phyloP scores from a whole-genome alignment of 2,113 vertebrate species.

The Eleginops maclovinus region DNA sequence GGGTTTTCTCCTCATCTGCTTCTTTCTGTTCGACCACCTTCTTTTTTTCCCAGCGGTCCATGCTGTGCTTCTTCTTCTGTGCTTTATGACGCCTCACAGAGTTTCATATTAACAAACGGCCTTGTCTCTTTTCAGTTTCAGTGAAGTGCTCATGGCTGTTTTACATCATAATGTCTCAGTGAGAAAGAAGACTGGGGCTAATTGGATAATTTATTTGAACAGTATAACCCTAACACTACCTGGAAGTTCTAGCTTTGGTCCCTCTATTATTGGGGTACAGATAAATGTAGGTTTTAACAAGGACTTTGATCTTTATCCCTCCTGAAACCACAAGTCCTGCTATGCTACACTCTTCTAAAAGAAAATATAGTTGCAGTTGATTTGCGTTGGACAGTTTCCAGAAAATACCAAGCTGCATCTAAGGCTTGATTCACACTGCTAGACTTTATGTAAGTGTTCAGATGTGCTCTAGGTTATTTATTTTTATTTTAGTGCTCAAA shows the following conservation, averaged over 20 bases:
- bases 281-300: constrained; percentile 38
- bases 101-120: constrained; percentile 53
- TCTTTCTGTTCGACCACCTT: constrained; percentile 76
- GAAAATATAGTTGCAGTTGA: background rate
- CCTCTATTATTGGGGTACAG: constrained; percentile 21
- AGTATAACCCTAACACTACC: constrained; percentile 7
- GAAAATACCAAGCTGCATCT: background rate
- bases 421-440: constrained; percentile 35
- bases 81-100: constrained; percentile 71
- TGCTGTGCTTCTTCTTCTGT: constrained; percentile 73
- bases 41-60: constrained; percentile 64
- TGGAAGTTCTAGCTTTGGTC: constrained; percentile 38
- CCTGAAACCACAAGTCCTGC: background rate
- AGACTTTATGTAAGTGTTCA: background rate
- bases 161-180: constrained; percentile 54
- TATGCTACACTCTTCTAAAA: too few relatives aligned
- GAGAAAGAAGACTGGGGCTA: constrained; percentile 60
- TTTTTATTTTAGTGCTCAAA: background rate
- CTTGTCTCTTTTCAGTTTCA: constrained; percentile 55
- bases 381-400: background rate
- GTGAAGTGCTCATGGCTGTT: constrained; percentile 62
- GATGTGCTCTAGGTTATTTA: too few relatives aligned
- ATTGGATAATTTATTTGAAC: constrained; percentile 69
- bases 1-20: constrained; percentile 76
- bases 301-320: background rate